These are phyloP conservation scores for Saxidomus purpurata DNA, from an alignment of 1,140 invertebrate genomes.

Conservation along the genomic window DNA sequence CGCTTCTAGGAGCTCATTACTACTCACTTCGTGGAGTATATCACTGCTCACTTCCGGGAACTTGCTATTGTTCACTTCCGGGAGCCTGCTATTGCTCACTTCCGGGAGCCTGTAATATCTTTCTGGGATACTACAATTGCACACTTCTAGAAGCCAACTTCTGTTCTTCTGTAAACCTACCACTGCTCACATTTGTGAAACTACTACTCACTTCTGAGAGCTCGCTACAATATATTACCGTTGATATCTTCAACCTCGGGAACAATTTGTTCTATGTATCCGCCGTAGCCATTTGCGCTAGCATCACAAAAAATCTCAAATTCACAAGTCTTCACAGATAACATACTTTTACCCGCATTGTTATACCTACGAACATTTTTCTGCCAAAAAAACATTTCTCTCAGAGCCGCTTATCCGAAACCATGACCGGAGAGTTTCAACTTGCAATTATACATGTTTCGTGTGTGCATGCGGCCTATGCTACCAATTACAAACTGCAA, in stretches of 20 bases:
- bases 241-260: neutral
- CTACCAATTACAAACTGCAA: conserved; percentile 39
- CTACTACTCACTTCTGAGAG: too few species aligned
- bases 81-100: too few species aligned
- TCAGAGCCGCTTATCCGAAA: neutral
- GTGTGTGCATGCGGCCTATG: neutral
- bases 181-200: too few species aligned
- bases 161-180: too few species aligned
- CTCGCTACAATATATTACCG: neutral
- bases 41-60: too few species aligned
- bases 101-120: neutral
- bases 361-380: neutral
- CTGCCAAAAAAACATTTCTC: conserved; percentile 1
- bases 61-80: neutral
- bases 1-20: too few species aligned
- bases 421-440: conserved; percentile 5
- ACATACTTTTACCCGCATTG: too few species aligned
- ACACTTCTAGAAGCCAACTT: too few species aligned
- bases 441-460: neutral
- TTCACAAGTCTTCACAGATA: too few species aligned
- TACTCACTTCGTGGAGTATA: neutral
- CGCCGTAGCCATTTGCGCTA: too few species aligned
- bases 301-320: too few species aligned
- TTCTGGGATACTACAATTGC: neutral
- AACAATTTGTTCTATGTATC: neutral